Conservation (phyloP, 2,888 invertebrate species). For the Epirrhoe alternata region DNA sequence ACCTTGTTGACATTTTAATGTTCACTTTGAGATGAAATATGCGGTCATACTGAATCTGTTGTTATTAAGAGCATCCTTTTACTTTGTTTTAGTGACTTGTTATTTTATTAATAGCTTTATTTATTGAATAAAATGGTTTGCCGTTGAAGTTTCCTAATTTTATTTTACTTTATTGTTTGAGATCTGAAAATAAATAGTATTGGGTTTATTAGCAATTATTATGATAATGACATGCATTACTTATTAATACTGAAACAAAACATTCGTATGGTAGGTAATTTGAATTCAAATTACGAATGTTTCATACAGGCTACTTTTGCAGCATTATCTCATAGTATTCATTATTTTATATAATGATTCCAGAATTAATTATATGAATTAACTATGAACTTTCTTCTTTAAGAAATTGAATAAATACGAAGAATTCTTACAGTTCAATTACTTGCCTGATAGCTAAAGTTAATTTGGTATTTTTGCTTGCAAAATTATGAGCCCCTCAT, state of each 20-base stretch:
- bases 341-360: no score
- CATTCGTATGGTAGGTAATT: no score
- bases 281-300: no score
- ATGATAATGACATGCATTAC: no score
- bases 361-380: no score
- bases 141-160: not conserved
- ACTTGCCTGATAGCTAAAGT: not conserved
- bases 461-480: conserved; percentile 5
- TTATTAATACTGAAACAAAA: no score
- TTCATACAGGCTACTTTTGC: no score
- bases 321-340: no score
- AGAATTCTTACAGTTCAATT: not conserved
- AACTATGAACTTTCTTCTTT: not conserved
- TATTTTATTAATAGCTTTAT: conserved; percentile 42
- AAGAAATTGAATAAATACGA: no score
- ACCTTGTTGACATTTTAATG: conserved; percentile 73
- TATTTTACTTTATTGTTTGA: not conserved
- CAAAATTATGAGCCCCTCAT: not conserved
- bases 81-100: conserved; percentile 43
- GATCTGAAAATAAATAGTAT: no score
- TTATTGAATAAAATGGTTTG: not conserved
- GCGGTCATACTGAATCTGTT: conserved; percentile 55
- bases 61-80: conserved; percentile 58
- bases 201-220: no score
- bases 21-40: conserved; percentile 70